phyloP scores from a whole-genome alignment of 2,797 vertebrate species.

The Meda fulgida region DNA sequence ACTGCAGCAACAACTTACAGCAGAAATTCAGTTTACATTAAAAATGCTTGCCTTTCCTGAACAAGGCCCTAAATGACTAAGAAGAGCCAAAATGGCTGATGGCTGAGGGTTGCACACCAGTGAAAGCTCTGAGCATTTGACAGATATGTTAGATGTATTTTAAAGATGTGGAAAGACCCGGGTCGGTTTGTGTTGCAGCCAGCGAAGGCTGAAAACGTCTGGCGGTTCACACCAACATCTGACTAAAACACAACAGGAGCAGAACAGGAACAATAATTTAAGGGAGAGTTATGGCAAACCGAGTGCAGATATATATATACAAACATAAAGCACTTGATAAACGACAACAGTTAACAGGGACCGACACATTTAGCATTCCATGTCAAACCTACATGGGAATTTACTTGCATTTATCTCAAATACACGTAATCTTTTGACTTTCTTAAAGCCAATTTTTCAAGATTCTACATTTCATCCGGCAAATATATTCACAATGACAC shows the following conservation, averaged over 20 bases:
- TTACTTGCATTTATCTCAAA: constrained; percentile 26
- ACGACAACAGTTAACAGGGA: constrained; percentile 31
- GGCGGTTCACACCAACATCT: background rate
- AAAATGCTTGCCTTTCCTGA: background rate
- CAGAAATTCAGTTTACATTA: background rate
- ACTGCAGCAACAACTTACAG: background rate
- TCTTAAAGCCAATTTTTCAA: background rate
- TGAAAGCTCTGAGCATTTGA: constrained; percentile 18
- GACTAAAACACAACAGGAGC: constrained; percentile 28
- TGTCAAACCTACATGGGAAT: constrained; percentile 30
- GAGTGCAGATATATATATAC: constrained; percentile 55
- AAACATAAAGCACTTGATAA: constrained; percentile 64
- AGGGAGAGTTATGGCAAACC: constrained; percentile 55
- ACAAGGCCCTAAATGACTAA: constrained; percentile 21
- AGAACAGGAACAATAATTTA: constrained; percentile 65
- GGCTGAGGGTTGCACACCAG: constrained; percentile 27
- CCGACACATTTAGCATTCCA: constrained; percentile 32
- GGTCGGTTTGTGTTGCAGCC: background rate
- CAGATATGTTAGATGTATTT: constrained; percentile 7
- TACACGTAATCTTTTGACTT: constrained; percentile 22
- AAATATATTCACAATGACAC: constrained; percentile 18
- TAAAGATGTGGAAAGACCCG: background rate
- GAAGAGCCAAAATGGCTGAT: constrained; percentile 43
- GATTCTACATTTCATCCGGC: constrained; percentile 21
- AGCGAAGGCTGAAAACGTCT: too few species aligned